A percentile compares a stretch with the other conserved stretches of the same genome.
Conservation (phyloP, 2,113 vertebrate species). For the Corythornis vintsioides region DNA sequence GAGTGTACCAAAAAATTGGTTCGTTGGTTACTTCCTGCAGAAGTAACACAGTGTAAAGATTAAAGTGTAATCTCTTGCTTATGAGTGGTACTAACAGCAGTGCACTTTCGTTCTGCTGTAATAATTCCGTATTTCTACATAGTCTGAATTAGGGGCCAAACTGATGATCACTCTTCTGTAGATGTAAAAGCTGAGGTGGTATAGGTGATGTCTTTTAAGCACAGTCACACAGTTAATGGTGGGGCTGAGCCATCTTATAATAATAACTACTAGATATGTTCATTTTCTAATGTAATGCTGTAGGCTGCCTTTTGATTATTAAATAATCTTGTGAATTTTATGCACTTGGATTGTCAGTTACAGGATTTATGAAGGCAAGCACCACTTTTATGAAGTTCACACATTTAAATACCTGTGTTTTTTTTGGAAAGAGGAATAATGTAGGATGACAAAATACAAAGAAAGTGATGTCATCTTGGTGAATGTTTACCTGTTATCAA, state of each 20-base stretch:
- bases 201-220: not conserved
- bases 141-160: not conserved
- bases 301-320: not conserved
- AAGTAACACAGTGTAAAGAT: not conserved
- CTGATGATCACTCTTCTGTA: not conserved
- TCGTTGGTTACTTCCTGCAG: not conserved
- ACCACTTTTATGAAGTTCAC: not conserved
- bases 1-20: not conserved
- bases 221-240: not conserved
- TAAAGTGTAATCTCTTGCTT: not conserved
- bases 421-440: not conserved
- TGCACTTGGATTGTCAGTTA: not conserved
- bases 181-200: not conserved
- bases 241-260: not conserved
- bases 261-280: not conserved
- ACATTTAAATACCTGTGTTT: not conserved
- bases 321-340: not conserved
- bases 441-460: not conserved
- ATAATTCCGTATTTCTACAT: not conserved
- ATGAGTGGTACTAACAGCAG: not conserved
- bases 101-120: not conserved
- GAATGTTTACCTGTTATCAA: not conserved
- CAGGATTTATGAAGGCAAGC: not conserved
- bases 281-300: not conserved
- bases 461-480: not conserved